These are phyloP conservation scores for Anneissia japonica DNA, from an alignment of 35 echinoderm and acorn worm genomes.

Conservation along the genomic window DNA sequence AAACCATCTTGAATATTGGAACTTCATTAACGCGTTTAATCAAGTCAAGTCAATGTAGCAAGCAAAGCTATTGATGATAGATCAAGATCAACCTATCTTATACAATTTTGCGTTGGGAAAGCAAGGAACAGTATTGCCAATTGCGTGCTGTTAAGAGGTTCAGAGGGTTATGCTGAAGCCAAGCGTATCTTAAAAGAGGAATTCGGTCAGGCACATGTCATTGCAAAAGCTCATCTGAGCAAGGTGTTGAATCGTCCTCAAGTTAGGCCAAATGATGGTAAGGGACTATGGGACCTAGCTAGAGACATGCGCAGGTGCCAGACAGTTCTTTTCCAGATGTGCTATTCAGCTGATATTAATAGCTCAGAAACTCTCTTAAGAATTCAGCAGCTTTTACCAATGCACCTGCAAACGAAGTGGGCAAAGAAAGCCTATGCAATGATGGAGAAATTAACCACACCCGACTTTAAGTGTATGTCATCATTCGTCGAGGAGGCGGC, in stretches of 20 bases:
- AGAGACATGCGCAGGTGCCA: conserved; percentile 39
- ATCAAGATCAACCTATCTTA: conserved; percentile 30
- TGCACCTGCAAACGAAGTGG: conserved; percentile 16
- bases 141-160: conserved; percentile 33
- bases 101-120: conserved; percentile 57
- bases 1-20: conserved; percentile 37
- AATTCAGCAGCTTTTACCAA: conserved; percentile 8
- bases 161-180: conserved; percentile 33
- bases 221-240: conserved; percentile 24
- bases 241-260: conserved; percentile 14
- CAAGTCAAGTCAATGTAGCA: conserved; percentile 41
- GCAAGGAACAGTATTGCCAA: conserved; percentile 34
- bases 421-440: conserved; percentile 1
- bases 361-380: conserved; percentile 22
- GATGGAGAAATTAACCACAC: conserved; percentile 3
- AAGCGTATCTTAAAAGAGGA: conserved; percentile 54
- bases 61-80: conserved; percentile 22
- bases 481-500: conserved; percentile 29
- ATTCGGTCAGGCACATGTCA: conserved; percentile 39
- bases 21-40: conserved; percentile 40
- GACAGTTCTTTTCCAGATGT: conserved; percentile 23
- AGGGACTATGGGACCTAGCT: conserved; percentile 31
- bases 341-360: conserved; percentile 29
- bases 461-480: conserved; percentile 42
- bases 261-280: background rate